Evolutionary conservation across 2,797 vertebrate genomes (phyloP).

Genomic region (Picus viridis): DNA sequence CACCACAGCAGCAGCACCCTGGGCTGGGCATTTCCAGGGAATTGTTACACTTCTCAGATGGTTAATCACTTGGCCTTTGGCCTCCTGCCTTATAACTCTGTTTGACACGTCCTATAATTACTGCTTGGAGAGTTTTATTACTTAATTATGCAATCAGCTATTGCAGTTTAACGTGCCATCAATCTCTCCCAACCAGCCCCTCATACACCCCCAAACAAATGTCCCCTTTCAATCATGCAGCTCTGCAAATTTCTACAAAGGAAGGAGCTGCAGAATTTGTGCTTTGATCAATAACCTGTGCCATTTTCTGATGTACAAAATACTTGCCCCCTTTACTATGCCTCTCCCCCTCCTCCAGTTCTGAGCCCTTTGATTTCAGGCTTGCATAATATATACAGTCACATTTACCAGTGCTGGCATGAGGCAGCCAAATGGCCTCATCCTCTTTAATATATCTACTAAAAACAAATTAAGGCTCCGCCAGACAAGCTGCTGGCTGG

Average conservation of each 20-base stretch:
- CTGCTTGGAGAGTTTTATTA: slow-evolving; percentile 52
- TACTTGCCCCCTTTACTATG: neutral
- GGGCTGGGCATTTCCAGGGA: slow-evolving; percentile 36
- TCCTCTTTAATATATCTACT: neutral
- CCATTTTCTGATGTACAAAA: neutral
- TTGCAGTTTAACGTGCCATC: slow-evolving; percentile 19
- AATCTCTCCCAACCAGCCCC: neutral
- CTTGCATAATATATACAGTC: slow-evolving; percentile 2
- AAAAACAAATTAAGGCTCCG: slow-evolving; percentile 41
- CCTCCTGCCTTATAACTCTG: slow-evolving; percentile 39
- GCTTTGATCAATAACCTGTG: slow-evolving; percentile 7
- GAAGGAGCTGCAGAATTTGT: neutral
- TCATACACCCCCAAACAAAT: neutral
- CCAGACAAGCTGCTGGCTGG: slow-evolving; percentile 21
- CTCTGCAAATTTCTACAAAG: neutral
- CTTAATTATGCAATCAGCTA: slow-evolving; percentile 50
- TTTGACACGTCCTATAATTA: slow-evolving; percentile 30
- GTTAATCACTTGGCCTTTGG: slow-evolving; percentile 56
- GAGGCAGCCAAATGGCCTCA: neutral
- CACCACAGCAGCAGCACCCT: neutral
- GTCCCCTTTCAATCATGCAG: neutral
- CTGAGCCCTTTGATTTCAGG: neutral
- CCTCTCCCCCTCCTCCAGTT: neutral
- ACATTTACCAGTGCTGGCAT: neutral
- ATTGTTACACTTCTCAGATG: slow-evolving; percentile 13